Base-by-base conservation (phyloP, 2,113 vertebrate genomes). In the Columbina picui region DNA sequence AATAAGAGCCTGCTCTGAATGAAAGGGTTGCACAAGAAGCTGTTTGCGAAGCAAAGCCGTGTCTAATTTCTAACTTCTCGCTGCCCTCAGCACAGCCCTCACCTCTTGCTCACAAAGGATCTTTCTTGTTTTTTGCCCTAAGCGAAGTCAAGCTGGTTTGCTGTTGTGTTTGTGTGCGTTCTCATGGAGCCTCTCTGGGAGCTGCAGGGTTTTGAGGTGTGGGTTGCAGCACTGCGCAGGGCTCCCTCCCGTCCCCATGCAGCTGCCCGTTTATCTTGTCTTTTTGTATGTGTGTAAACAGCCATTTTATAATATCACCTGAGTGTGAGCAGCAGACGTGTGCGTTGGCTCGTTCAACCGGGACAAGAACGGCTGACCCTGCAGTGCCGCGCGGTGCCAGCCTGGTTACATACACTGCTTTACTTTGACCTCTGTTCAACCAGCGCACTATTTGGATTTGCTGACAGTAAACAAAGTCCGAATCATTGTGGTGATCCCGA, bases 391-490 rank as follows among this genome's bases (percentile, higher is more conserved):
- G 67, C 56, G 52, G 56, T 93, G 88, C 89, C 93, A 93, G n/a
- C 71, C 56, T 53, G 71, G 59, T 71, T 30, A 83, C 68, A 7
- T 90, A 5, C 45, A 25, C 29, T 34, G 67, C 69, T 64, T 84
- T 73, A 52, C 59, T 93, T 93, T 96, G 93, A 81, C 63, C 79
- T 71, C 27, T 6, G 7, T 87, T 98, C 85, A 94, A 38, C 74
- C 76, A 69, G 19, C 38, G 53, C 41, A n/a, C 81, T 93, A 29
- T 82, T 95, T 96, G 90, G 85, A 22, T 88, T 90, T 90, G 92
- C 79, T 84, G 50, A 77, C 50, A 92, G 76, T 41, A 73, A 95
- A 94, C 69, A 38, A 63, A 50, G 73, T 78, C 60, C 73, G 75
- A 27, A 52, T 74, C 60, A 20, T 39, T 63, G 56, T 87, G 94